phyloP scores from a whole-genome alignment of 2,888 invertebrate species.

The Keiferia lycopersicella region DNA sequence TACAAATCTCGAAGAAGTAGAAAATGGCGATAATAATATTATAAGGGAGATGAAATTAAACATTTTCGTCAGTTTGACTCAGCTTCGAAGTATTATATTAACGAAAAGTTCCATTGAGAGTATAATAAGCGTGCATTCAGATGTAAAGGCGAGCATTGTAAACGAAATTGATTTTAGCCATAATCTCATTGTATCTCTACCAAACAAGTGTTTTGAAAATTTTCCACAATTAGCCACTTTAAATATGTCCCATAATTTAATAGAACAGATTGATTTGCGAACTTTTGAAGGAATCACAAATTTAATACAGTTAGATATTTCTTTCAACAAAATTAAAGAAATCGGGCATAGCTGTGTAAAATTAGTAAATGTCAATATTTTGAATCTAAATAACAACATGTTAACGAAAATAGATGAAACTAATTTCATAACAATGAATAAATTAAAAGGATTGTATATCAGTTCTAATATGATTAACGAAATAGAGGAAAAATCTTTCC shows the following conservation, averaged over 20 bases:
- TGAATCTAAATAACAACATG: conserved; percentile 1
- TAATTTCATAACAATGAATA: background rate
- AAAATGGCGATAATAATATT: background rate
- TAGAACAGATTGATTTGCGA: background rate
- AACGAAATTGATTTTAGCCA: background rate
- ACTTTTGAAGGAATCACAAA: background rate
- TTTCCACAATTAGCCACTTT: background rate
- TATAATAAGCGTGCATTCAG: background rate
- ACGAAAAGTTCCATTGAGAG: background rate
- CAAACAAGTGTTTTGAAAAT: background rate
- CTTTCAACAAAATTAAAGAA: background rate
- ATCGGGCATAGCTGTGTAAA: background rate
- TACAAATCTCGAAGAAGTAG: background rate
- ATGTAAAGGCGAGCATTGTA: background rate
- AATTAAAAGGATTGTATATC: background rate
- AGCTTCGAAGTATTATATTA: background rate
- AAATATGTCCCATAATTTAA: conserved; percentile 2
- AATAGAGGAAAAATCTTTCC: conserved; percentile 8
- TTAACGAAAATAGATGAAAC: background rate
- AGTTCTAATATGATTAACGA: background rate
- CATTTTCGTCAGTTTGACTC: background rate
- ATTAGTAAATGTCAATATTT: background rate
- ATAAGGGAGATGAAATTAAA: background rate
- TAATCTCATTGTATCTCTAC: background rate
- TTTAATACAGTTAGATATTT: background rate